phyloP scores from a whole-genome alignment of 2,797 vertebrate genomes.

The Schizopygopsis malacanthus region DNA sequence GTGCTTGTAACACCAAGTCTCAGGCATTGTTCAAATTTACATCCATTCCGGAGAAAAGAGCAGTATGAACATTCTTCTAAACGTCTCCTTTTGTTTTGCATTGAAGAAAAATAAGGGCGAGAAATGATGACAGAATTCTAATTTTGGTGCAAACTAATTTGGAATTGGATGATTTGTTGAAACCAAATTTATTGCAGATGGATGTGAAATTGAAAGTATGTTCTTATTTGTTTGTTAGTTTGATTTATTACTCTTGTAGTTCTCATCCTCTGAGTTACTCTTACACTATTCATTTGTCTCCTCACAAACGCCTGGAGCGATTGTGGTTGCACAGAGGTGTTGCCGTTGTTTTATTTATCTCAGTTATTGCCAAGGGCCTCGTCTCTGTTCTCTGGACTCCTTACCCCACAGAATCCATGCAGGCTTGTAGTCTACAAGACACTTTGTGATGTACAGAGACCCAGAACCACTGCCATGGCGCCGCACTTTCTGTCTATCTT shows the following conservation, averaged over 20 bases:
- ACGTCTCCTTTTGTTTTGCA: not conserved
- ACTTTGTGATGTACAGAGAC: not conserved
- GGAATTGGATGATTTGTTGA: not conserved
- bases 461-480: not conserved
- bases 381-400: not conserved
- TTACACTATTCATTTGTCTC: slow-evolving; percentile 21
- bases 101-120: not conserved
- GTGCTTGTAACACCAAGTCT: too few relatives aligned
- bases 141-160: not conserved
- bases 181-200: slow-evolving; percentile 8
- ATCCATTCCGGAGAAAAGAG: too few relatives aligned
- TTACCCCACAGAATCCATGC: not conserved
- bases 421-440: not conserved
- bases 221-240: slow-evolving; percentile 9
- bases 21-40: too few relatives aligned
- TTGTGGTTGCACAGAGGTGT: slow-evolving; percentile 12
- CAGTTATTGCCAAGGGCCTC: slow-evolving; percentile 14
- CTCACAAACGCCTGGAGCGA: slow-evolving; percentile 8
- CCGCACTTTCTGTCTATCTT: not conserved
- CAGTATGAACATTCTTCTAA: not conserved
- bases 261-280: slow-evolving; percentile 2
- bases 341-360: not conserved
- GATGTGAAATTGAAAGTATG: not conserved
- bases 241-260: not conserved
- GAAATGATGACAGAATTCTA: not conserved